Evolutionary conservation across 2,797 vertebrate species (phyloP), one percentile per base, ranked within the genome.

Genomic region (Scolopax rusticola): DNA sequence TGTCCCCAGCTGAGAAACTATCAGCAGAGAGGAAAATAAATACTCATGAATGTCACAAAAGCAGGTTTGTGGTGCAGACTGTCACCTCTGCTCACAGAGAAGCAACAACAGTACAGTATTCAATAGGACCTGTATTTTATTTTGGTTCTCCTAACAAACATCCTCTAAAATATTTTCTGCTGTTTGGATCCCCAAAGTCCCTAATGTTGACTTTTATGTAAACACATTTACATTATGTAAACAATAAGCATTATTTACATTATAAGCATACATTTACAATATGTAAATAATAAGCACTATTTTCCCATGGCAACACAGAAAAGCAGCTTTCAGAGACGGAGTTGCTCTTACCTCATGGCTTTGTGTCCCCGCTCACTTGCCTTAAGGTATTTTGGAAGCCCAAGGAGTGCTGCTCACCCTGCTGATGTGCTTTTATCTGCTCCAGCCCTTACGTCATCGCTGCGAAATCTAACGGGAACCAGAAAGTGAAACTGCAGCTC

Each of bases 341-440:
- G 17, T 48, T 82, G 19, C 23, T 91, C 7, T 93, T 92, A 97
- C 96, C 95, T 88, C 95, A 97, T 97, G 54, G 18, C 65, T 91
- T 65, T 74, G 36, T 54, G 87, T 60, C 30, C 67, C 27, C 80
- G 45, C 18, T 64, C 5, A 0, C 24, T 48, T 23, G 20, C 24
- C 8, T 32, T 47, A n/a, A 12, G 20, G 24, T 0, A 68, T 40
- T 12, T 33, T 38, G 41, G 30, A 36, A 76, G 16, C 5, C 11
- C 5, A 18, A 30, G 11, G 33, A 79, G 4, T 24, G 68, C 12
- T 32, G 51, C 32, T 28, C 21, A 5, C 19, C 41, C 18, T 6
- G 61, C 16, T 43, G 41, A 2, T 3, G 24, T 8, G 3, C 6
- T 73, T 96, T 90, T 88, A 94, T 94, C 4, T 2, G 25, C 12